Evolutionary conservation across 2,888 invertebrate species (phyloP), one percentile per base, ranked within the genome.

Genomic region (Ophioninae sp.): DNA sequence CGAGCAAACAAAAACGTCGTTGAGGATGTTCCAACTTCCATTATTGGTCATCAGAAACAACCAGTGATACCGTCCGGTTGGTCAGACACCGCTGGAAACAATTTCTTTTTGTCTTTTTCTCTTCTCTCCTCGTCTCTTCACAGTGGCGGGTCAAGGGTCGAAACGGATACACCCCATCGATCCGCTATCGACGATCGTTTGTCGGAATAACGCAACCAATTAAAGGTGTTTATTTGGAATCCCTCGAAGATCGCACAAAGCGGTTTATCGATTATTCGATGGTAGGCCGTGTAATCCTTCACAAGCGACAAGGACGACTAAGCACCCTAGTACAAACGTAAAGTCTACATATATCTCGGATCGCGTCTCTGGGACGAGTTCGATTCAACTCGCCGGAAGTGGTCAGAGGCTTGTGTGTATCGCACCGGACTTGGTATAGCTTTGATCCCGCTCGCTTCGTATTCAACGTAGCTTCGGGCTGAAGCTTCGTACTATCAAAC

Each of bases 361-460:
- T 59, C 56, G 20, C n/a, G 65, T 17, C 10, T 23, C 21, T 50
- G 39, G 59, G 62, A 69, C 62, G 78, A 83, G 73, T 69, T 59
- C 67, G 73, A 73, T 80, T 78, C 69, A 70, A 74, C 50, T 65
- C 30, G 65, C 70, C 78, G 83, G 81, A 83, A 81, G 81, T 78
- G 78, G 74, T 74, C 83, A 70, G 69, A 78, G 69, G 77, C 77
- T 73, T 72, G 76, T 83, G 37, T 80, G 69, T 44, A 56, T 64
- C 74, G 17, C 68, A 56, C 56, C 23, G 23, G 50, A 50, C 50
- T 50, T 64, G 30, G 69, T 65, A 57, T 61, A 80, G 80, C 83
- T 80, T 83, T 83, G 83, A 83, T 83, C 83, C 62, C 59, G 20
- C 59, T 68, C 50, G 61, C 64, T 68, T 69, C 68, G 68, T 77